phyloP scores from a whole-genome alignment of 2,113 vertebrate species.

The Ramphastos sulfuratus region DNA sequence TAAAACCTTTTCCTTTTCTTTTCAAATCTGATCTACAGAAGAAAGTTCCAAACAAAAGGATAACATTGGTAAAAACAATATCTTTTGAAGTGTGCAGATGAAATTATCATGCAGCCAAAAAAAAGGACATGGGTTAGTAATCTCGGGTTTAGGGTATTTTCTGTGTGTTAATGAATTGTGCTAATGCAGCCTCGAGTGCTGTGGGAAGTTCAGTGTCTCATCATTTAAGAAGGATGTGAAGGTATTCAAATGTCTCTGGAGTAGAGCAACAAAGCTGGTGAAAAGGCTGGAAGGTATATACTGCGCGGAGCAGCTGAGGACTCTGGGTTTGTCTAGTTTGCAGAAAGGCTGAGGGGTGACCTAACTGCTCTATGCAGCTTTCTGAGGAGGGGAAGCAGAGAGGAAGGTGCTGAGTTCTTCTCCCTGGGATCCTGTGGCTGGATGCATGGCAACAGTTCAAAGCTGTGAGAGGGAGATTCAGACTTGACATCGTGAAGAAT shows the following conservation, averaged over 20 bases:
- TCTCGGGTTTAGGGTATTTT: neutral
- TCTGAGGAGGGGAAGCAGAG: neutral
- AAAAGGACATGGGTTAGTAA: neutral
- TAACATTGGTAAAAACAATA: neutral
- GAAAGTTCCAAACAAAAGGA: neutral
- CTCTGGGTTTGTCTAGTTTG: neutral
- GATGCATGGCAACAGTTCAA: accelerated
- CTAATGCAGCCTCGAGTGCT: accelerated
- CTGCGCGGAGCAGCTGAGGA: accelerated
- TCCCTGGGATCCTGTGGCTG: neutral
- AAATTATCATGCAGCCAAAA: neutral
- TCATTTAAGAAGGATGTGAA: accelerated
- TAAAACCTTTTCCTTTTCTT: neutral
- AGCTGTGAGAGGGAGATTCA: accelerated
- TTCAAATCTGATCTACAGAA: too few species aligned
- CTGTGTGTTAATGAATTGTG: neutral
- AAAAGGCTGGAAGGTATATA: neutral
- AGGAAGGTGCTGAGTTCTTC: neutral
- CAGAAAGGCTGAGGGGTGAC: neutral
- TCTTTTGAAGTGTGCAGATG: neutral
- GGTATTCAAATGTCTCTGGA: accelerated
- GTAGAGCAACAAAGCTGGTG: neutral
- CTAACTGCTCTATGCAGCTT: neutral
- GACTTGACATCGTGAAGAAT: neutral
- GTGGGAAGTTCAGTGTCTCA: neutral